These are phyloP conservation scores for Papilio polytes DNA, from an alignment of 1,140 invertebrate genomes.

Conservation along the genomic window DNA sequence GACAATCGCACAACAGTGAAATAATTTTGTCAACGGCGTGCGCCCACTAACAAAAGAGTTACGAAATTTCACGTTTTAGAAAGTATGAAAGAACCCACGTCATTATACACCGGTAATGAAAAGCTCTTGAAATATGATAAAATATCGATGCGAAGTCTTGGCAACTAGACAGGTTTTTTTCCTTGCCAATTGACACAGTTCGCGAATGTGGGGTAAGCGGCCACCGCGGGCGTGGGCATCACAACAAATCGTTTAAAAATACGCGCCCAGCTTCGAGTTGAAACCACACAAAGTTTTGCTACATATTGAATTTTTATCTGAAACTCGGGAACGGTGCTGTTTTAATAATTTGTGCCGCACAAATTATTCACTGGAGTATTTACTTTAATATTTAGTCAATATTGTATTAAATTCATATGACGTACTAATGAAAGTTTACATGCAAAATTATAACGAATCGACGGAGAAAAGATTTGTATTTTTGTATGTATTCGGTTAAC, in stretches of 20 bases:
- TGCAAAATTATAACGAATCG: too few species aligned
- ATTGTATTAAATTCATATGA: too few species aligned
- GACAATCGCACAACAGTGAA: too few species aligned
- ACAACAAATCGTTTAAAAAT: slow-evolving; percentile 57
- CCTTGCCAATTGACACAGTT: slow-evolving; percentile 58
- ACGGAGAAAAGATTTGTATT: too few species aligned
- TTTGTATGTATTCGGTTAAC: too few species aligned
- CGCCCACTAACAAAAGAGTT: too few species aligned
- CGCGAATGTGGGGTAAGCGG: slow-evolving; percentile 59
- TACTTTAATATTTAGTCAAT: too few species aligned
- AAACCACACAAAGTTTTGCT: slow-evolving; percentile 6
- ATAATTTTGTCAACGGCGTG: too few species aligned
- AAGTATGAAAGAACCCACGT: neutral
- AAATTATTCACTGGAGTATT: too few species aligned
- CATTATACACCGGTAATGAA: neutral
- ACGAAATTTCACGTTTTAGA: too few species aligned
- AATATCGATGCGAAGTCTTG: slow-evolving; percentile 51
- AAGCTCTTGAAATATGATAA: slow-evolving; percentile 29
- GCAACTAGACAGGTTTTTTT: slow-evolving; percentile 53
- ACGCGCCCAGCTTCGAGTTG: slow-evolving; percentile 16
- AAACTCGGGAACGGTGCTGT: neutral
- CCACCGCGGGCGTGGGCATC: slow-evolving; percentile 49
- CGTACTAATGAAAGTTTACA: too few species aligned
- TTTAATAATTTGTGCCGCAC: neutral
- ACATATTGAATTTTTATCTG: slow-evolving; percentile 19